Evolutionary conservation across 2,113 vertebrate species (phyloP).

Genomic region (Argyrosomus japonicus): DNA sequence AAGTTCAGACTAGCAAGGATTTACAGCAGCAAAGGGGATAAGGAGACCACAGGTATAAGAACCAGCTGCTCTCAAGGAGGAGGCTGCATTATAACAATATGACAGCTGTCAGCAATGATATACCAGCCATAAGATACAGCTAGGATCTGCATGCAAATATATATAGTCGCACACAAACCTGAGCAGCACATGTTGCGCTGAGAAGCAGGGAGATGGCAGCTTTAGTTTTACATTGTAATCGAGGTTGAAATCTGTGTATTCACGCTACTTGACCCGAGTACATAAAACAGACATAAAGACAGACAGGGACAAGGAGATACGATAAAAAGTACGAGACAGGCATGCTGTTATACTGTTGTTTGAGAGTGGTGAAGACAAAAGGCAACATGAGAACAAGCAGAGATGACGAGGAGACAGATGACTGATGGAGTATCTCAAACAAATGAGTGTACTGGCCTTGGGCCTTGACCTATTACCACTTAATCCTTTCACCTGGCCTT

Average conservation of each 20-base stretch:
- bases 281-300: conserved; percentile 50
- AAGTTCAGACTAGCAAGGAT: conserved; percentile 34
- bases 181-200: conserved; percentile 57
- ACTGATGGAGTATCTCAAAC: conserved; percentile 52
- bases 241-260: conserved; percentile 44
- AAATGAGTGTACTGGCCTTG: conserved; percentile 35
- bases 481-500: conserved; percentile 60
- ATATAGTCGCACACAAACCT: conserved; percentile 37
- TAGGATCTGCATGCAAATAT: conserved; percentile 3
- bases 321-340: conserved; percentile 19
- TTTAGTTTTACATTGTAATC: conserved; percentile 42
- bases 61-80: conserved; percentile 42
- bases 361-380: conserved; percentile 8
- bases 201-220: background rate
- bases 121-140: conserved; percentile 26
- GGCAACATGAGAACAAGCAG: conserved; percentile 49
- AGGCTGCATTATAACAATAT: conserved; percentile 58
- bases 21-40: conserved; percentile 50
- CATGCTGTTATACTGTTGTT: background rate
- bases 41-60: conserved; percentile 49
- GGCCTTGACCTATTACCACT: conserved; percentile 44
- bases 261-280: conserved; percentile 46
- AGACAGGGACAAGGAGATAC: background rate
- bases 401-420: conserved; percentile 40
- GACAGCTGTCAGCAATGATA: conserved; percentile 70